phyloP scores from a whole-genome alignment of 2,113 vertebrate genomes.

The Siphamia tubifer region DNA sequence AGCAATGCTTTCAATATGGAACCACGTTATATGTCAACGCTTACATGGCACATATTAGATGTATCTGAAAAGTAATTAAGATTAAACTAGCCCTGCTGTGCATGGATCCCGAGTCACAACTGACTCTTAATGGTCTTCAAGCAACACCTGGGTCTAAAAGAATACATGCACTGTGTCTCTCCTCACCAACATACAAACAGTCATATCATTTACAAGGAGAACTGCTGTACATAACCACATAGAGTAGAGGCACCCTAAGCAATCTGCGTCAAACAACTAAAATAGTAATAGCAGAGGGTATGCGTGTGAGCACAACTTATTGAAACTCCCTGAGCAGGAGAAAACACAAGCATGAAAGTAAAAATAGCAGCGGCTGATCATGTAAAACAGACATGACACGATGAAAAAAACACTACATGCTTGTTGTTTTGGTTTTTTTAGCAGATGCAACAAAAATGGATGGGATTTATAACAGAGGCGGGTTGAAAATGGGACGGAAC shows the following conservation, averaged over 20 bases:
- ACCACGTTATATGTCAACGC: no score
- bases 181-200: conserved; percentile 53
- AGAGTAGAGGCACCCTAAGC: conserved; percentile 42
- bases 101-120: not conserved
- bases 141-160: conserved; percentile 28
- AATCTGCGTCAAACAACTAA: conserved; percentile 75
- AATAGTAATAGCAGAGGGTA: conserved; percentile 68
- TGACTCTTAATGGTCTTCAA: not conserved
- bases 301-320: conserved; percentile 56
- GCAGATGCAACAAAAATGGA: no score
- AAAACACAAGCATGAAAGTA: conserved; percentile 8
- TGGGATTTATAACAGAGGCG: no score
- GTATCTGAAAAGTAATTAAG: not conserved
- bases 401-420: not conserved
- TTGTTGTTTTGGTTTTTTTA: not conserved
- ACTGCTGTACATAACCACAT: conserved; percentile 44
- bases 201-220: conserved; percentile 74
- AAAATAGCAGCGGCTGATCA: not conserved
- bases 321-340: conserved; percentile 38
- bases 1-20: no score
- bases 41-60: no score
- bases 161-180: conserved; percentile 25
- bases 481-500: not conserved
- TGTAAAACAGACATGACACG: not conserved
- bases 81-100: not conserved